Evolutionary conservation across 2,113 vertebrate genomes (phyloP).

Genomic region (Zosterops borbonicus): DNA sequence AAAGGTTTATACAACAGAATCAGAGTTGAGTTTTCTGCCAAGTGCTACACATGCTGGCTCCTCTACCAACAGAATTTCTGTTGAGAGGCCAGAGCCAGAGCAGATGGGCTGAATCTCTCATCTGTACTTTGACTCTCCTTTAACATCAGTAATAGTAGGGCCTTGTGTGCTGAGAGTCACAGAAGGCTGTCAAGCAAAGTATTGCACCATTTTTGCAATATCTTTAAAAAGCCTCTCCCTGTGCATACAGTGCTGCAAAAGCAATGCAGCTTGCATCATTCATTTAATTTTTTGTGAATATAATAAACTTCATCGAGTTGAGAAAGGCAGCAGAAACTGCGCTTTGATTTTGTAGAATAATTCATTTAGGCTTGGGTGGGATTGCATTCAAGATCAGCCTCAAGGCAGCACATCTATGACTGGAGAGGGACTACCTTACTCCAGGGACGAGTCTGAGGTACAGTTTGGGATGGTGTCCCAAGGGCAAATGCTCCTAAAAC

Average conservation of each 20-base stretch:
- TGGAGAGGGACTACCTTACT: not conserved
- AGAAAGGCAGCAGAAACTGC: not conserved
- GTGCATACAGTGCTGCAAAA: not conserved
- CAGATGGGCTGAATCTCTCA: not conserved
- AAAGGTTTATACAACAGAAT: conserved; percentile 27
- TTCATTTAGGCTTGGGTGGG: not conserved
- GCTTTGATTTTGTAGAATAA: not conserved
- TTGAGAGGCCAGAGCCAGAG: not conserved
- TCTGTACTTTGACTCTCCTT: not conserved
- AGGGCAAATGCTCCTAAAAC: not conserved
- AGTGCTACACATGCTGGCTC: not conserved
- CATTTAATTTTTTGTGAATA: not conserved
- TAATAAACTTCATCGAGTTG: not conserved
- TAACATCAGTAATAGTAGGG: not conserved
- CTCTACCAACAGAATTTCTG: not conserved
- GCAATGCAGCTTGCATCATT: not conserved
- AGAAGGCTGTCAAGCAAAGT: not conserved
- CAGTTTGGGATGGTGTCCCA: not conserved
- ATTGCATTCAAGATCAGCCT: not conserved
- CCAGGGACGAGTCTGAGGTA: not conserved
- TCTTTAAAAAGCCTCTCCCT: not conserved
- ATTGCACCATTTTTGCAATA: not conserved
- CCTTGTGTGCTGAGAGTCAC: not conserved
- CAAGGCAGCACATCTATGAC: not conserved
- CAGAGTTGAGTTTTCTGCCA: conserved; percentile 27